These are phyloP conservation scores for Tiaroga cobitis DNA, from an alignment of 2,797 vertebrate species.

Conservation along the genomic window DNA sequence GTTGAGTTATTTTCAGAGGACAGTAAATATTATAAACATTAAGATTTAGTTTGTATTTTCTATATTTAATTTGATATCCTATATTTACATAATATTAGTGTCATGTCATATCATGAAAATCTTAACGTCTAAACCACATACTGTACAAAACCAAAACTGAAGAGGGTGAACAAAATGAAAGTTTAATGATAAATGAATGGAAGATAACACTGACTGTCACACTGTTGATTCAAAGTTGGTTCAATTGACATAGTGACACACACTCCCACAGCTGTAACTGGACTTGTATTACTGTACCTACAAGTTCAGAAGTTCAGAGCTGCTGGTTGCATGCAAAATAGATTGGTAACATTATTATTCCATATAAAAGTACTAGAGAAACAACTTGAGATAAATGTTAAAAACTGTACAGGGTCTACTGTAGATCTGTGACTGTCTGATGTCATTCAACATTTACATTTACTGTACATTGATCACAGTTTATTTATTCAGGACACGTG, in stretches of 20 bases:
- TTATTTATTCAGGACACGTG: not conserved
- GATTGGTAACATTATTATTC: not conserved
- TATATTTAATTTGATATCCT: not conserved
- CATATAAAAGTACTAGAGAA: not conserved
- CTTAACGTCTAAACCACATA: not conserved
- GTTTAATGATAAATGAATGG: not conserved
- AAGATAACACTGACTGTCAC: not conserved
- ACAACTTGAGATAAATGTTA: not conserved
- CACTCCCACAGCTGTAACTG: not conserved
- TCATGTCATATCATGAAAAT: not conserved
- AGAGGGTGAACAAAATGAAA: not conserved
- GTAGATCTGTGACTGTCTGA: constrained; percentile 13
- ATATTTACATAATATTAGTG: not conserved
- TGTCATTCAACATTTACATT: not conserved
- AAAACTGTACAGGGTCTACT: not conserved
- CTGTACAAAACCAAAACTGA: not conserved
- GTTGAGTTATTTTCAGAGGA: no score
- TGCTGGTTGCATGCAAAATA: not conserved
- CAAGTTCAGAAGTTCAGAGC: constrained; percentile 1
- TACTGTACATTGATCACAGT: not conserved
- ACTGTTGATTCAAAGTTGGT: not conserved
- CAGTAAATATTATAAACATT: not conserved
- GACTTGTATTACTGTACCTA: not conserved
- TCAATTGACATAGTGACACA: not conserved
- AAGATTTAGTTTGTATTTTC: not conserved